phyloP scores from a whole-genome alignment of 2,888 invertebrate genomes.

The Spodoptera exigua region DNA sequence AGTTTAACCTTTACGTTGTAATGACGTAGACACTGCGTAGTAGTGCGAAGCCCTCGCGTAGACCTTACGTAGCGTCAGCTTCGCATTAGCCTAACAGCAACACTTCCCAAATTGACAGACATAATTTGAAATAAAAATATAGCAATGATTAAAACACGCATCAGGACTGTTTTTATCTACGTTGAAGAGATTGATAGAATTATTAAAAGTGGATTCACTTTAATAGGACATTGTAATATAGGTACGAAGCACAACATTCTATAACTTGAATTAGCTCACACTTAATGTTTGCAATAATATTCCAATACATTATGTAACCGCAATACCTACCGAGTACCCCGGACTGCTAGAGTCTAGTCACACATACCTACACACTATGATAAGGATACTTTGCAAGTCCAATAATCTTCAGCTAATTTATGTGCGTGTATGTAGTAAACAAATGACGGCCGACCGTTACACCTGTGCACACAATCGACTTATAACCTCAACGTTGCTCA shows the following conservation, averaged over 20 bases:
- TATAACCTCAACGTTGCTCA: slow-evolving; percentile 37
- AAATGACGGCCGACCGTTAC: slow-evolving; percentile 57
- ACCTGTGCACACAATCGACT: slow-evolving; percentile 57
- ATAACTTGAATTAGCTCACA: too few species aligned
- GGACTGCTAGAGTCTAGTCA: slow-evolving; percentile 1
- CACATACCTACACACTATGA: slow-evolving; percentile 1
- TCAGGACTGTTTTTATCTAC: too few species aligned
- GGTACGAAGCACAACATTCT: too few species aligned
- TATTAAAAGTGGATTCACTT: too few species aligned
- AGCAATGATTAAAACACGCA: too few species aligned
- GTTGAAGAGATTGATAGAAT: too few species aligned
- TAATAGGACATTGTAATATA: too few species aligned
- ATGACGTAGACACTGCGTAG: slow-evolving; percentile 2
- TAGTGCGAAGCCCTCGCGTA: slow-evolving; percentile 8
- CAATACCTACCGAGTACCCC: neutral
- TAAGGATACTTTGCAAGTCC: slow-evolving; percentile 61
- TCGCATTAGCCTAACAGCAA: neutral
- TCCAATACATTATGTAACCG: slow-evolving; percentile 6
- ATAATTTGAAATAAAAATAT: too few species aligned
- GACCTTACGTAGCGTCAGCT: neutral
- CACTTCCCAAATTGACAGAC: too few species aligned
- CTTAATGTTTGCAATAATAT: slow-evolving; percentile 3
- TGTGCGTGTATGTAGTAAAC: slow-evolving; percentile 67
- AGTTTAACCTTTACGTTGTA: neutral
- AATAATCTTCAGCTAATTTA: slow-evolving; percentile 75